Evolutionary conservation across 1,140 invertebrate genomes (phyloP).

Genomic region (Calycopis cecrops): DNA sequence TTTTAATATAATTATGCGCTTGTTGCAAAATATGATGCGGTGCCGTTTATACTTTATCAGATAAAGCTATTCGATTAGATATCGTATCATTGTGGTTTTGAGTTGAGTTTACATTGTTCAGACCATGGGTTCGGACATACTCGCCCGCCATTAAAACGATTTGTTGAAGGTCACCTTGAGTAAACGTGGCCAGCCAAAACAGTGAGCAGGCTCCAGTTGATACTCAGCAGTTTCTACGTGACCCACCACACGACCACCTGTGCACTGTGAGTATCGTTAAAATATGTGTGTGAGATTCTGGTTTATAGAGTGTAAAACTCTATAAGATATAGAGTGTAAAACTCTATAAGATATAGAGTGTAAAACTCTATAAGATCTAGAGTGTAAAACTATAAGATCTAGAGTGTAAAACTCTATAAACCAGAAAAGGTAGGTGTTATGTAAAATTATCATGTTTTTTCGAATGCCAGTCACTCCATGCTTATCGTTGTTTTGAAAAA

Average conservation of each 20-base stretch:
- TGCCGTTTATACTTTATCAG: neutral
- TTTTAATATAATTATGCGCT: neutral
- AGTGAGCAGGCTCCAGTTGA: conserved; percentile 8
- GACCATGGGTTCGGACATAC: conserved; percentile 44
- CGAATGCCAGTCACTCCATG: too few relatives aligned
- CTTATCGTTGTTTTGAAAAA: too few relatives aligned
- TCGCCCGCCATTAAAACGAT: conserved; percentile 50
- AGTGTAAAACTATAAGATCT: neutral
- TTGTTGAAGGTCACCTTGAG: conserved; percentile 62
- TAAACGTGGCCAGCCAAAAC: conserved; percentile 26
- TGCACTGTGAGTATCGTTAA: neutral
- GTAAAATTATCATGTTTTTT: neutral
- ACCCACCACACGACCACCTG: conserved; percentile 29
- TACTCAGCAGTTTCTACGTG: conserved; percentile 37
- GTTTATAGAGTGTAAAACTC: too few relatives aligned
- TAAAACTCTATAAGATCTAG: neutral
- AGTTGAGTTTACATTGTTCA: conserved; percentile 23
- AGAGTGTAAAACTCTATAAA: neutral
- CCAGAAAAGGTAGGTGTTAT: neutral
- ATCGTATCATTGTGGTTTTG: neutral
- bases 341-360: neutral
- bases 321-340: neutral
- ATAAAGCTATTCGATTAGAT: neutral
- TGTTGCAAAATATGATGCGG: neutral
- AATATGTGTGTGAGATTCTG: too few relatives aligned